A percentile compares a stretch with the other conserved stretches of the same genome.
phyloP scores from a whole-genome alignment of 2,888 invertebrate genomes.

The Volucella bombylans region DNA sequence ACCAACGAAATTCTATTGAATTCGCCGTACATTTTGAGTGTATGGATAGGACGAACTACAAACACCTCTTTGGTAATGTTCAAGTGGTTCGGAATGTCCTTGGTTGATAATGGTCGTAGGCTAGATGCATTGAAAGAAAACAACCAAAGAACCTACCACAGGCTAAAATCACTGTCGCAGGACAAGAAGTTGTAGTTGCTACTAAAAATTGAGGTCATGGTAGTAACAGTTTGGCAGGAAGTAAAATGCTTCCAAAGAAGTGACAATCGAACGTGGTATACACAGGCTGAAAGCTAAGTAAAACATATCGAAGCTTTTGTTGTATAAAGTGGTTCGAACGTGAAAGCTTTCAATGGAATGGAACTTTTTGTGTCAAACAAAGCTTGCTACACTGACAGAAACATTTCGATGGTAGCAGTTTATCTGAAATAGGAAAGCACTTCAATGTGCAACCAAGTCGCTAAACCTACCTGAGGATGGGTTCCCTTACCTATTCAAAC shows the following conservation, averaged over 20 bases:
- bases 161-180: conserved; percentile 67
- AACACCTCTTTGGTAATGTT: conserved; percentile 8
- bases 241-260: conserved; percentile 57
- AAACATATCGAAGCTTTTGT: conserved; percentile 44
- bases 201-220: conserved; percentile 70
- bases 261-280: conserved; percentile 47
- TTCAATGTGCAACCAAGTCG: no score
- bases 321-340: conserved; percentile 18
- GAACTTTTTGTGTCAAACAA: conserved; percentile 51
- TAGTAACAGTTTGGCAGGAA: conserved; percentile 40
- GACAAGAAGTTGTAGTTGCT: conserved; percentile 48
- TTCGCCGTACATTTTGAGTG: conserved; percentile 41
- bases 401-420: background rate
- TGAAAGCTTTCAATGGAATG: conserved; percentile 34
- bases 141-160: conserved; percentile 67
- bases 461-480: no score
- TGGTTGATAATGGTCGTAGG: conserved; percentile 21
- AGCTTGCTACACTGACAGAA: conserved; percentile 64
- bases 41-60: conserved; percentile 11
- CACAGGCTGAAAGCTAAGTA: conserved; percentile 53
- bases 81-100: conserved; percentile 56
- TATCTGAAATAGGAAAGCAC: no score
- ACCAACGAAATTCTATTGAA: conserved; percentile 30
- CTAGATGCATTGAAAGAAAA: conserved; percentile 26
- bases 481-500: no score